A percentile compares a stretch with the other conserved stretches of the same genome.
These are phyloP conservation scores for Cyphomyrus discorhynchus DNA, from an alignment of 2,113 vertebrate genomes.

Conservation along the genomic window DNA sequence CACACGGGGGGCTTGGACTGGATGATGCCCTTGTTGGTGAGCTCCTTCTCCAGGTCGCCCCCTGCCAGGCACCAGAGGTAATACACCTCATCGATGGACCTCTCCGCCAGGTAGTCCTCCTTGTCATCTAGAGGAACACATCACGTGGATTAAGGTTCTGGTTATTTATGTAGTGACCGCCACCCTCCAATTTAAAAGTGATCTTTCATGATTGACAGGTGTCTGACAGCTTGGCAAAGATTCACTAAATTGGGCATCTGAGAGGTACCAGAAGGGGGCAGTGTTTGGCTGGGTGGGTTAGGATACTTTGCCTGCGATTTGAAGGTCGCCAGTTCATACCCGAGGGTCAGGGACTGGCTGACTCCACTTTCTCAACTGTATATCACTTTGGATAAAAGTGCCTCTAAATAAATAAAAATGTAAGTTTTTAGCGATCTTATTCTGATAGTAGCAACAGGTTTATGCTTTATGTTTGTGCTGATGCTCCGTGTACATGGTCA, in stretches of 20 bases:
- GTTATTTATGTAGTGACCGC: background rate
- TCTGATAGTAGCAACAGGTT: background rate
- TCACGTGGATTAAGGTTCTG: background rate
- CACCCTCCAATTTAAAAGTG: background rate
- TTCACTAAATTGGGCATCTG: background rate
- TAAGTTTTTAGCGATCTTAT: background rate
- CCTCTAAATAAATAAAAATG: background rate
- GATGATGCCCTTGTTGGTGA: slow-evolving; percentile 94
- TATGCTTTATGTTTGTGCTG: background rate
- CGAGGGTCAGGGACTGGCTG: background rate
- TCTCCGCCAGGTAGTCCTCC: slow-evolving; percentile 78
- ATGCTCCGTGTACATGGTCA: background rate
- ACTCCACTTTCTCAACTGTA: background rate
- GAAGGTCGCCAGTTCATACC: background rate
- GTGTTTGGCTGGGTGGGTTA: background rate
- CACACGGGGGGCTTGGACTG: slow-evolving; percentile 91
- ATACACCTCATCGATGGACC: slow-evolving; percentile 90
- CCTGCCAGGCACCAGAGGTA: slow-evolving; percentile 97
- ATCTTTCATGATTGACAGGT: background rate
- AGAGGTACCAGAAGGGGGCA: background rate
- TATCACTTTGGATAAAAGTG: background rate
- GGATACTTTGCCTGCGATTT: background rate
- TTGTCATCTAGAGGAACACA: slow-evolving; percentile 57
- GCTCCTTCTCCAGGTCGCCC: slow-evolving; percentile 94
- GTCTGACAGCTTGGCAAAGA: background rate